phyloP scores from a whole-genome alignment of 2,888 invertebrate genomes.

The Cordilura impudica region DNA sequence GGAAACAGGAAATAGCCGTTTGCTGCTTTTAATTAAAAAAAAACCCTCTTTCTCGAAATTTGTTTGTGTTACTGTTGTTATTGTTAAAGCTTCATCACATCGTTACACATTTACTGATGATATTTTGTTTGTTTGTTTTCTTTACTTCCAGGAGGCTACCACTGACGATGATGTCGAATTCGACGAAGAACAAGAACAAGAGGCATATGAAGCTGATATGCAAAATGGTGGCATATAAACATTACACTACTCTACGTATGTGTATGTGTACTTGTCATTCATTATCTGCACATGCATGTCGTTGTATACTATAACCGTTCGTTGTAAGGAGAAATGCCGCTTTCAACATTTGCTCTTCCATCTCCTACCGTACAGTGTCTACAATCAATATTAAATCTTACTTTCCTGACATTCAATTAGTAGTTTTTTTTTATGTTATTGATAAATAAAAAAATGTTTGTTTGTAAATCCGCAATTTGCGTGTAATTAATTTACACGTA shows the following conservation, averaged over 20 bases:
- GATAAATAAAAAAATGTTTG: slow-evolving; percentile 49
- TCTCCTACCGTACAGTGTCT: slow-evolving; percentile 11
- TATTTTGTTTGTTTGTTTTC: slow-evolving; percentile 46
- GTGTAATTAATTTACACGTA: slow-evolving; percentile 58
- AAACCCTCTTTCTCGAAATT: slow-evolving; percentile 60
- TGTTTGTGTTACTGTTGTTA: slow-evolving; percentile 24
- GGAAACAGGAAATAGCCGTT: slow-evolving; percentile 61
- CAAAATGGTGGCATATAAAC: slow-evolving; percentile 73
- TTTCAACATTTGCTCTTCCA: not conserved
- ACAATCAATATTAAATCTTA: slow-evolving; percentile 42
- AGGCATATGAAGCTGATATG: slow-evolving; percentile 71
- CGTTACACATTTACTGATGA: slow-evolving; percentile 38
- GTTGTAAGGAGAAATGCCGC: not conserved
- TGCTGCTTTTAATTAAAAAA: slow-evolving; percentile 63
- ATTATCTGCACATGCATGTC: slow-evolving; percentile 6
- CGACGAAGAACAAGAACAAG: slow-evolving; percentile 79
- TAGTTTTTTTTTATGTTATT: slow-evolving; percentile 6
- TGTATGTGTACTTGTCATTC: slow-evolving; percentile 24
- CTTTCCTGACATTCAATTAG: slow-evolving; percentile 33
- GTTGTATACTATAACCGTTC: not conserved
- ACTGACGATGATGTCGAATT: slow-evolving; percentile 82
- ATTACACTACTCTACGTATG: slow-evolving; percentile 24
- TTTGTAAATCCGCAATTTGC: slow-evolving; percentile 61
- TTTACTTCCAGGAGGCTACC: slow-evolving; percentile 79
- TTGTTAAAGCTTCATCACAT: slow-evolving; percentile 44